Evolutionary conservation across 2,797 vertebrate species (phyloP).

Genomic region (Sciurus carolinensis): DNA sequence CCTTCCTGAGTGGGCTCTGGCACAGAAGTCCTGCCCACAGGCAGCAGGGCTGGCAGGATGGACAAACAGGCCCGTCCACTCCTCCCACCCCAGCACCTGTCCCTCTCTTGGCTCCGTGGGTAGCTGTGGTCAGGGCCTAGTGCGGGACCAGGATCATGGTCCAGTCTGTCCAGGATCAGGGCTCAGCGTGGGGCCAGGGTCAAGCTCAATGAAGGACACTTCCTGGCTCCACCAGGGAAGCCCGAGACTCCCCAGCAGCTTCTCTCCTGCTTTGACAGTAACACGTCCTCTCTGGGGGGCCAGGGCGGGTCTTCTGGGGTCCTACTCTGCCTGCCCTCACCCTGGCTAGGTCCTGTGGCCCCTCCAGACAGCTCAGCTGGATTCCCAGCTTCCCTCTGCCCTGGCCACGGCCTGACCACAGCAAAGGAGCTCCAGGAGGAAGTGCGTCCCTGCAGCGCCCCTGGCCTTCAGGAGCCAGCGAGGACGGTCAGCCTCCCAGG

Average conservation of each 20-base stretch:
- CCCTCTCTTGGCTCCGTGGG: background rate
- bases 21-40: conserved; percentile 45
- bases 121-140: background rate
- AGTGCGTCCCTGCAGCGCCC: background rate
- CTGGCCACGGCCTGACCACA: background rate
- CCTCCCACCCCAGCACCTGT: background rate
- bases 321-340: background rate
- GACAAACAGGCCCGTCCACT: background rate
- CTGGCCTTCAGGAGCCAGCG: background rate
- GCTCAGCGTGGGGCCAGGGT: background rate
- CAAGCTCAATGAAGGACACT: background rate
- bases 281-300: too few species aligned
- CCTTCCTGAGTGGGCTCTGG: conserved; percentile 1
- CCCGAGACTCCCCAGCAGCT: background rate
- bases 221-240: background rate
- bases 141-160: background rate
- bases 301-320: background rate
- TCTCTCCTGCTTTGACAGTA: background rate
- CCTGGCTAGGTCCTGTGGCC: background rate
- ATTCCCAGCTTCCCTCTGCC: background rate
- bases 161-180: background rate
- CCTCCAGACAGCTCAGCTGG: background rate
- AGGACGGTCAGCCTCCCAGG: background rate
- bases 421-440: background rate
- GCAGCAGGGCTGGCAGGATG: background rate